phyloP scores from a whole-genome alignment of 53 echinoderm and acorn worm species.

The Echinometra lucunter region DNA sequence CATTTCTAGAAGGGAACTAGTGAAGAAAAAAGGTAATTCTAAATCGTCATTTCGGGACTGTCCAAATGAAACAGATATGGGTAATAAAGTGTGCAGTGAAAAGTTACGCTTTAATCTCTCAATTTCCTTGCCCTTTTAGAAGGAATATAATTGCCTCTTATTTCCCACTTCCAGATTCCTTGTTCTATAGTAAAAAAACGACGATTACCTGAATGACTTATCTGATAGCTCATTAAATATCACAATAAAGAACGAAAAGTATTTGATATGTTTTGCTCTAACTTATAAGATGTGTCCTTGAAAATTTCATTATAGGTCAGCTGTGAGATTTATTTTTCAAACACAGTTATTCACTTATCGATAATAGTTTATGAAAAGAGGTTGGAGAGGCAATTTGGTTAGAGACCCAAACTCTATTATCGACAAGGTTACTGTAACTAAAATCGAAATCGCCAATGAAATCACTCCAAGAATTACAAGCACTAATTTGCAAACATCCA shows the following conservation, averaged over 20 bases:
- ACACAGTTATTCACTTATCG: background rate
- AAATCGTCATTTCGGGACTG: background rate
- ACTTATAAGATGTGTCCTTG: background rate
- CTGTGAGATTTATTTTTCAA: background rate
- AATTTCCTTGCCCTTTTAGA: background rate
- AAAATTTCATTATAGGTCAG: slow-evolving; percentile 2
- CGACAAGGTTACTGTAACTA: background rate
- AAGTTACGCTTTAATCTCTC: background rate
- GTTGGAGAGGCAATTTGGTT: background rate
- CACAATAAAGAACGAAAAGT: background rate
- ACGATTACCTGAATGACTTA: background rate
- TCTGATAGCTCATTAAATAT: slow-evolving; percentile 17
- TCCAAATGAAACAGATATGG: background rate
- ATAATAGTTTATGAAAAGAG: background rate
- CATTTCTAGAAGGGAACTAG: background rate
- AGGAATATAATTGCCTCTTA: background rate
- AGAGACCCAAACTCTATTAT: background rate
- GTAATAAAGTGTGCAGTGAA: slow-evolving; percentile 16
- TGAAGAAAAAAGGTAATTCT: background rate
- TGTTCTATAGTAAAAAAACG: background rate
- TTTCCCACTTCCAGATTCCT: background rate
- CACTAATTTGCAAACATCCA: background rate
- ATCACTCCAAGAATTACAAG: background rate
- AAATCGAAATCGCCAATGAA: background rate
- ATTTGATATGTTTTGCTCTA: background rate